Base-by-base conservation (phyloP, 1,140 invertebrate genomes). In the Leptinotarsa lineolata region DNA sequence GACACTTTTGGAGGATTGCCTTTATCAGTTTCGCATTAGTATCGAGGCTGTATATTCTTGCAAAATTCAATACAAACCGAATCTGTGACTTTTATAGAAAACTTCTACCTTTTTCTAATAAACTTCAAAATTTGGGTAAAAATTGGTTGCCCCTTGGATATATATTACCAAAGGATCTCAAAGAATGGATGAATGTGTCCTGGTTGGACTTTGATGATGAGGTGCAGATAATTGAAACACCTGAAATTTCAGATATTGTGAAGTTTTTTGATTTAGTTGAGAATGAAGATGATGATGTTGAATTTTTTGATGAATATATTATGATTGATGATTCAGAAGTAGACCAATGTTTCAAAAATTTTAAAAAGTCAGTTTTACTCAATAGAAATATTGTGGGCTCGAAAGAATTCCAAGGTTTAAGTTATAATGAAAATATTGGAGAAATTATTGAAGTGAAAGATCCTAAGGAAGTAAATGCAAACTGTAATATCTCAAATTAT, bases 1-100 rank as follows among this genome's bases (percentile, higher is more conserved):
- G 87, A 12, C 87, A 89, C 73, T 83, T 85, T 44, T 88, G 87
- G 87, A 81, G 78, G 24, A 70, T 85, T 24, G 83, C 84, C 18
- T 11, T 85, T 16, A 76, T 87, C 20, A 80, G 84, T 68, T 86
- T 85, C 78, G 78, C 82, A 3, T 72, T 86, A 46, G 78, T 86
- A n/a, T 85, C 87, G 45, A 84, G 87, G 78, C 85, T 88, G 78
- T 86, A 74, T 66, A 69, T 80, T 18, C 72, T 87, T 46, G 83
- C 83, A 4, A 81, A 83, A 61, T 60, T 85, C 70, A 70, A 85
- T 67, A 73, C 85, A 1, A 84, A 81, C 75, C 83, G 79, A 72
- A 80, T 81, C 68, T 88, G 86, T 76, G 72, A 78, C 15, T 85
- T 86, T 81, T 88, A 88, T 73, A 76, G 80, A 18, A 77, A 79